These are phyloP conservation scores for Acomys russatus DNA, from an alignment of 2,797 vertebrate species.

Conservation along the genomic window DNA sequence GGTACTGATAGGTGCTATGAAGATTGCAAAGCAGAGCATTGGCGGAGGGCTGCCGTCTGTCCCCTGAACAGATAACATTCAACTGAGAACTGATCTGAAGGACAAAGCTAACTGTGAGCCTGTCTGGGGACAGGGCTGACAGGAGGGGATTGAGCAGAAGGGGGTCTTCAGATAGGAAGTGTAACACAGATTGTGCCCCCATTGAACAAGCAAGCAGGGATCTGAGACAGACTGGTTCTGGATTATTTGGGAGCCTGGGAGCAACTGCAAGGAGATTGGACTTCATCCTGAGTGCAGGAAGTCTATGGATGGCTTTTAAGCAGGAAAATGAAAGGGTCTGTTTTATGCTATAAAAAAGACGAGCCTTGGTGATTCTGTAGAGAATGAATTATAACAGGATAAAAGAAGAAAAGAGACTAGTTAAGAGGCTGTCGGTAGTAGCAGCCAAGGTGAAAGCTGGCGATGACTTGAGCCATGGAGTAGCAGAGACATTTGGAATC, in stretches of 20 bases:
- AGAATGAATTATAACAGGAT: slow-evolving; percentile 4
- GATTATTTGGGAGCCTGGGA: not conserved
- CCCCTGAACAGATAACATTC: not conserved
- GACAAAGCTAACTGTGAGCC: not conserved
- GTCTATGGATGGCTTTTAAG: not conserved
- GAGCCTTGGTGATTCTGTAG: not conserved
- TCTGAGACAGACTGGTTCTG: not conserved
- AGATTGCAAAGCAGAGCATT: not conserved
- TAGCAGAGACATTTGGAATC: not conserved
- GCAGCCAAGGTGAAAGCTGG: not conserved
- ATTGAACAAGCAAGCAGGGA: not conserved
- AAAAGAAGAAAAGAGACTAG: not conserved
- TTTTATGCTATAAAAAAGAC: not conserved
- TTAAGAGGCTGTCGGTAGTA: not conserved
- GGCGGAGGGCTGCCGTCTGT: not conserved
- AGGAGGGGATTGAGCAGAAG: not conserved
- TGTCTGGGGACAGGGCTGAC: not conserved
- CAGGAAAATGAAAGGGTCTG: slow-evolving; percentile 12
- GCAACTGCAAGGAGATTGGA: not conserved
- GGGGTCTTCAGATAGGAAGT: not conserved
- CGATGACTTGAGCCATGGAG: not conserved
- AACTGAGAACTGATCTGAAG: not conserved
- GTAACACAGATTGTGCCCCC: not conserved
- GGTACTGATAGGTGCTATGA: not conserved
- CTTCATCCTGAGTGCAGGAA: not conserved